Evolutionary conservation across 2,888 invertebrate species (phyloP), one percentile per base, ranked within the genome.

Genomic region (Pyrrhia umbra): DNA sequence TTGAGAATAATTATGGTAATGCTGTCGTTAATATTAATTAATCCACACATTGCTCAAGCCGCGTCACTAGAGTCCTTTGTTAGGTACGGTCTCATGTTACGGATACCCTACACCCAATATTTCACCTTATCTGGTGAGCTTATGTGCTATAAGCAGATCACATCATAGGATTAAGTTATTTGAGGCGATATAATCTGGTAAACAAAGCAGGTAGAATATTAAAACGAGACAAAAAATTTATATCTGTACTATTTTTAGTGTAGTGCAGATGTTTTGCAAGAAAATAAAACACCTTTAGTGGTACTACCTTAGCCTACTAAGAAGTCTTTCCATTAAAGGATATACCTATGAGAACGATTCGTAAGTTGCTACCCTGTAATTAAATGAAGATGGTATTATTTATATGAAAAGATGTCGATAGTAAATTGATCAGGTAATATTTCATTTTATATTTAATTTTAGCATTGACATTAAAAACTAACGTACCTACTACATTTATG

Each of bases 51-150:
- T 65, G 56, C 65, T 51, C 52, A 80, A 77, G 68, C 79, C 76
- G 80, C 84, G 83, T 74, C 75, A 74, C 74, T 74, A 68, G 82
- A 80, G 74, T 78, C 74, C 67, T 70, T 76, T 81, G 79, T 84
- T 77, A 74, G 78, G 75, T 72, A 68, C 34, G 50, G 75, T 75
- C 74, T 89, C 84, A 62, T 69, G 75, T 90, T 90, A 85, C 88
- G 55, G 84, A 84, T 82, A 86, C 77, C 78, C 65, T 83, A 89
- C 79, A 85, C 84, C 75, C 78, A 70, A 78, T 84, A 84, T 81
- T 80, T 81, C 70, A 78, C 69, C 82, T 82, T 84, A 88, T 86
- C 85, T 78, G 80, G 62, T 13, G 20, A 65, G 81, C 77, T 83
- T 82, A 80, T 74, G 80, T 80, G 72, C 70, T 72, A 66, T 77